phyloP scores from a whole-genome alignment of 2,113 vertebrate genomes.

The Cyanoramphus novaezelandiae region DNA sequence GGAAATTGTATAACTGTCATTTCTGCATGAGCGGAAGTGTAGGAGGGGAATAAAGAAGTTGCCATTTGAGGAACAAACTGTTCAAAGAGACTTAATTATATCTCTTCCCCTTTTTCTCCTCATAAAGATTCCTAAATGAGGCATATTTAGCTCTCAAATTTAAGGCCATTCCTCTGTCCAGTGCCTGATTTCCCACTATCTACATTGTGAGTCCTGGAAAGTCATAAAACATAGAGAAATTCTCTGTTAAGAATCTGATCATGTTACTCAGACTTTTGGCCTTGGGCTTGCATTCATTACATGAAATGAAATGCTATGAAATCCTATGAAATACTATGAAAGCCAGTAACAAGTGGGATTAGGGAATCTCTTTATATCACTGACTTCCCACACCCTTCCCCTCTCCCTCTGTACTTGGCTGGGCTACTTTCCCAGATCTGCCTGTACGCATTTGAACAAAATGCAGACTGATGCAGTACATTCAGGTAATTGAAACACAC shows the following conservation, averaged over 20 bases:
- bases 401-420: neutral
- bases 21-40: constrained; percentile 6
- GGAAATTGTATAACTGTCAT: constrained; percentile 64
- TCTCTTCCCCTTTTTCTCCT: neutral
- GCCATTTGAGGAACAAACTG: constrained; percentile 47
- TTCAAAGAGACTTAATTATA: constrained; percentile 60
- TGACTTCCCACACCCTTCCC: neutral
- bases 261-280: neutral
- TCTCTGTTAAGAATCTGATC: neutral
- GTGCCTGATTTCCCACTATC: constrained; percentile 31
- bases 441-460: neutral
- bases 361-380: neutral
- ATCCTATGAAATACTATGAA: neutral
- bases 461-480: neutral
- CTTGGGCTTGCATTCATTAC: neutral
- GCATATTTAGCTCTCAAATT: constrained; percentile 1
- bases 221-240: constrained; percentile 37
- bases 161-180: neutral
- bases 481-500: neutral
- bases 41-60: constrained; percentile 30
- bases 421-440: neutral
- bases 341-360: neutral
- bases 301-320: neutral
- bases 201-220: neutral
- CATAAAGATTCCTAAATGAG: constrained; percentile 55